phyloP scores from a whole-genome alignment of 2,797 vertebrate genomes.

The Typhlichthys eigenmanni region DNA sequence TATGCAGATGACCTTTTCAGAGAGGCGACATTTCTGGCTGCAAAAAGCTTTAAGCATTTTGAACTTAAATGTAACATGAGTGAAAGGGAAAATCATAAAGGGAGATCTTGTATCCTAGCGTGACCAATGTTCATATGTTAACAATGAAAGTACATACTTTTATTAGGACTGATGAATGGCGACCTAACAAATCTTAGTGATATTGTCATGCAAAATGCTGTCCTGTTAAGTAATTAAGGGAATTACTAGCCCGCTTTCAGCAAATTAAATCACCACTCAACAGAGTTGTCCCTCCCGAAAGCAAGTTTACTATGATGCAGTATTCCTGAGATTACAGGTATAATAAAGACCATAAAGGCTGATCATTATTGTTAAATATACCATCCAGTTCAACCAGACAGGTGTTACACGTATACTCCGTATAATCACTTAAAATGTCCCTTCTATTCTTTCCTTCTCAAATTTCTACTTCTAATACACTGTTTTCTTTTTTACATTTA shows the following conservation, averaged over 20 bases:
- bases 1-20: slow-evolving; percentile 23
- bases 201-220: too few species aligned
- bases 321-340: too few species aligned
- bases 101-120: slow-evolving; percentile 52
- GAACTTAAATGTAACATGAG: slow-evolving; percentile 29
- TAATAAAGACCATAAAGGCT: too few species aligned
- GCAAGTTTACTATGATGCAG: background rate
- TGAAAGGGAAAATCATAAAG: slow-evolving; percentile 69
- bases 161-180: background rate
- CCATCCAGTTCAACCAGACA: too few species aligned
- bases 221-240: slow-evolving; percentile 14
- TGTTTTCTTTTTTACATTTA: slow-evolving; percentile 41
- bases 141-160: slow-evolving; percentile 4
- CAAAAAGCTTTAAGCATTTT: slow-evolving; percentile 56
- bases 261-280: background rate
- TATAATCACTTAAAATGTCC: slow-evolving; percentile 9
- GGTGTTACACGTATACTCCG: too few species aligned
- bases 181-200: too few species aligned
- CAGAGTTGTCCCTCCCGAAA: slow-evolving; percentile 5
- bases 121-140: background rate
- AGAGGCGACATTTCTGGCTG: slow-evolving; percentile 38
- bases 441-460: slow-evolving; percentile 43
- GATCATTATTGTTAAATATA: slow-evolving; percentile 27
- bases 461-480: slow-evolving; percentile 29
- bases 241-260: background rate